phyloP scores from a whole-genome alignment of 2,888 invertebrate species.

The Aphrophora alni region DNA sequence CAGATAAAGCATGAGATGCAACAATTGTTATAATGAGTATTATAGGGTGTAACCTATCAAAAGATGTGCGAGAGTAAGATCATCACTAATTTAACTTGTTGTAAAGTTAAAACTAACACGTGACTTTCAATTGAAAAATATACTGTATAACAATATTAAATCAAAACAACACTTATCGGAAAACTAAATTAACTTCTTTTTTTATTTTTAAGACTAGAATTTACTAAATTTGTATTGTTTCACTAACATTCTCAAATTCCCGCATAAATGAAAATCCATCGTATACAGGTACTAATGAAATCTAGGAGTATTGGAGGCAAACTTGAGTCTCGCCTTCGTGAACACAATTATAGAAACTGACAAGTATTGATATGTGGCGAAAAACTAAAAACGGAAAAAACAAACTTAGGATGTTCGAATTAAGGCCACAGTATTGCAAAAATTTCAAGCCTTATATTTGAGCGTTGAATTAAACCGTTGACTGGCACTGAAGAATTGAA shows the following conservation, averaged over 20 bases:
- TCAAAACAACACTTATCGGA: background rate
- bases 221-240: background rate
- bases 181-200: background rate
- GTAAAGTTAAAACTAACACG: no score
- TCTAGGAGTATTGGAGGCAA: background rate
- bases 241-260: background rate
- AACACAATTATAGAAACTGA: background rate
- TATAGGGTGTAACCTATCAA: no score
- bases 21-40: no score
- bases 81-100: no score
- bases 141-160: background rate
- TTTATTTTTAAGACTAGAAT: constrained; percentile 2
- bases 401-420: background rate
- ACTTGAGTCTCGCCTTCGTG: background rate
- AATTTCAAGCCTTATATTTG: background rate
- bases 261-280: background rate
- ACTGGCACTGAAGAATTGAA: constrained; percentile 5
- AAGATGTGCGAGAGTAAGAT: no score
- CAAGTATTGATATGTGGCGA: background rate
- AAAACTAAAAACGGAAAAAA: background rate
- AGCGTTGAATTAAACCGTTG: background rate
- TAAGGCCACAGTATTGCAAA: constrained; percentile 3
- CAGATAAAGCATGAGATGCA: no score
- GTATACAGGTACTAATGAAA: constrained; percentile 5
- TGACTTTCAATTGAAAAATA: no score